Evolutionary conservation across 2,888 invertebrate genomes (phyloP).

Genomic region (Bhutanitis thaidina): DNA sequence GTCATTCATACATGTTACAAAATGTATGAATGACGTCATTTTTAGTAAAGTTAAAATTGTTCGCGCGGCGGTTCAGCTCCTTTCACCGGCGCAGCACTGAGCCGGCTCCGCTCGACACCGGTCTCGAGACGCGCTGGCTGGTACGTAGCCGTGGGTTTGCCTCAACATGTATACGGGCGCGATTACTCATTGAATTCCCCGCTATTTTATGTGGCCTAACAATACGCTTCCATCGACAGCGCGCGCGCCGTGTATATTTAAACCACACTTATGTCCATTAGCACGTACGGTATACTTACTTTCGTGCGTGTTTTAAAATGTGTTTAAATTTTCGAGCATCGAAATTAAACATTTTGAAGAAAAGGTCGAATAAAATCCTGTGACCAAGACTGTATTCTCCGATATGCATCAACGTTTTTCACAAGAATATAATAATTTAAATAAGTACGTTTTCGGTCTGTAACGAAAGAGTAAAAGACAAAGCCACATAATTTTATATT

Average conservation of each 20-base stretch:
- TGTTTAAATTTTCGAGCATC: constrained; percentile 5
- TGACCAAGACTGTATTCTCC: neutral
- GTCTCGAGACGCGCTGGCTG: constrained; percentile 57
- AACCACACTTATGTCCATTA: constrained; percentile 21
- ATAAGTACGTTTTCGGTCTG: too few relatives aligned
- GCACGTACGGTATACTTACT: constrained; percentile 12
- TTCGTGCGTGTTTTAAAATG: constrained; percentile 4
- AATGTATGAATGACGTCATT: constrained; percentile 75
- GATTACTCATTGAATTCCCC: constrained; percentile 29
- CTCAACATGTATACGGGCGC: constrained; percentile 26
- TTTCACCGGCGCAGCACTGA: constrained; percentile 60
- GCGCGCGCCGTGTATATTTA: constrained; percentile 20
- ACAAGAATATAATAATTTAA: neutral
- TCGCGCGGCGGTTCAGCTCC: constrained; percentile 69
- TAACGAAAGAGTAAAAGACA: too few relatives aligned
- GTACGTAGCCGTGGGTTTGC: constrained; percentile 37
- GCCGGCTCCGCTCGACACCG: constrained; percentile 31
- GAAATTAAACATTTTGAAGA: neutral
- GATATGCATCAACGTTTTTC: neutral
- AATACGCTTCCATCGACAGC: constrained; percentile 20
- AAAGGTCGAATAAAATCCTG: neutral
- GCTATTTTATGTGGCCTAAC: constrained; percentile 22
- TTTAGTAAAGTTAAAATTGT: constrained; percentile 72
- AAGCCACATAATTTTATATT: too few relatives aligned
- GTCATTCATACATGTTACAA: too few relatives aligned